phyloP scores from a whole-genome alignment of 2,888 invertebrate genomes.

The Eilema depressum region DNA sequence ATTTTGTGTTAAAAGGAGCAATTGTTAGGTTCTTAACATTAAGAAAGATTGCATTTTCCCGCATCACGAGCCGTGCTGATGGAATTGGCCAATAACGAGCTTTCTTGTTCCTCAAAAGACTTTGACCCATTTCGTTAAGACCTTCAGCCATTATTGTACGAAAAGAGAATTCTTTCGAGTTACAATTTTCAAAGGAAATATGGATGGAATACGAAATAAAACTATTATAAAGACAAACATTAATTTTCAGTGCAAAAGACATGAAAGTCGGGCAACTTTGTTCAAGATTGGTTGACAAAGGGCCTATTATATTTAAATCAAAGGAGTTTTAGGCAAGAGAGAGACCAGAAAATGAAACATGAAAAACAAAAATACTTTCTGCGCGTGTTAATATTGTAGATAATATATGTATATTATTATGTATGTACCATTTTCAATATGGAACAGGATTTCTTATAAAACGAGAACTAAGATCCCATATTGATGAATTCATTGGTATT shows the following conservation, averaged over 20 bases:
- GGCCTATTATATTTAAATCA: slow-evolving; percentile 5
- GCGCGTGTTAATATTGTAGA: too few species aligned
- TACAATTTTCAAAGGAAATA: slow-evolving; percentile 14
- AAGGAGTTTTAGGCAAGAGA: neutral
- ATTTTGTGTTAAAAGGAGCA: slow-evolving; percentile 40
- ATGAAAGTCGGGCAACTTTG: slow-evolving; percentile 11
- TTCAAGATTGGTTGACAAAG: slow-evolving; percentile 11
- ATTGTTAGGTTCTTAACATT: slow-evolving; percentile 38
- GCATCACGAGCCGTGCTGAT: slow-evolving; percentile 36
- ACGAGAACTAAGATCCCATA: too few species aligned
- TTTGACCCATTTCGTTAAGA: slow-evolving; percentile 25
- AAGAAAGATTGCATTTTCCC: slow-evolving; percentile 41
- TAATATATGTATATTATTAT: too few species aligned
- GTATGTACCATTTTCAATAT: too few species aligned
- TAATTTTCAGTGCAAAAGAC: slow-evolving; percentile 17
- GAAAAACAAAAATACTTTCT: too few species aligned
- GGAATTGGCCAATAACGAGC: slow-evolving; percentile 40
- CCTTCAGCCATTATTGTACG: slow-evolving; percentile 18
- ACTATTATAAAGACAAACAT: slow-evolving; percentile 9
- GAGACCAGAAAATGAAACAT: neutral
- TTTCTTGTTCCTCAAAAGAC: slow-evolving; percentile 31
- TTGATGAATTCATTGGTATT: too few species aligned
- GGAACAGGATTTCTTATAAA: too few species aligned
- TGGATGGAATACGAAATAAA: slow-evolving; percentile 10
- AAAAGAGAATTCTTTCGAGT: slow-evolving; percentile 5